Evolutionary conservation across 2,888 invertebrate species (phyloP).

Genomic region (Megamerina dolium): DNA sequence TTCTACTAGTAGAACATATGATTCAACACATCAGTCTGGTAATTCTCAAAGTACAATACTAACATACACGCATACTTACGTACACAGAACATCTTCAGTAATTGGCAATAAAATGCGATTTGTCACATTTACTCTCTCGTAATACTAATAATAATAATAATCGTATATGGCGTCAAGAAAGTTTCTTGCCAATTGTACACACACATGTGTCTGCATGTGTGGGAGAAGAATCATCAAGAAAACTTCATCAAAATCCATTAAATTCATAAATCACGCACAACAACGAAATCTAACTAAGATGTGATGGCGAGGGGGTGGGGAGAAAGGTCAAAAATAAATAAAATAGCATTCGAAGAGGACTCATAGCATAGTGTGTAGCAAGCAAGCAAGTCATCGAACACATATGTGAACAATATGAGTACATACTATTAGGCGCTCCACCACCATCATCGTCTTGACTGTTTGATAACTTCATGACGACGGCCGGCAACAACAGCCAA

Average conservation of each 20-base stretch:
- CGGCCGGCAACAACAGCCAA: slow-evolving; percentile 10
- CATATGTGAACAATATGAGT: neutral
- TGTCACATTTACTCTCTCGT: slow-evolving; percentile 19
- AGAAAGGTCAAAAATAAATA: neutral
- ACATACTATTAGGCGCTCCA: too few species aligned
- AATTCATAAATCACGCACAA: slow-evolving; percentile 42
- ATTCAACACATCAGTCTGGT: neutral
- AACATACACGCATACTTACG: too few species aligned
- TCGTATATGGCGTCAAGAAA: too few species aligned
- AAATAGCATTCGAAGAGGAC: neutral
- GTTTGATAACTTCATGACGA: too few species aligned
- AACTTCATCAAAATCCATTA: slow-evolving; percentile 39
- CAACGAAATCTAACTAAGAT: slow-evolving; percentile 2
- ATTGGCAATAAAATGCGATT: slow-evolving; percentile 19
- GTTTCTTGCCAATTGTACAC: too few species aligned
- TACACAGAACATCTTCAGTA: slow-evolving; percentile 7
- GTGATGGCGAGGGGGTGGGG: too few species aligned
- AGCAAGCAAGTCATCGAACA: neutral
- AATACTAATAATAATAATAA: too few species aligned
- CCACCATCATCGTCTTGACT: too few species aligned
- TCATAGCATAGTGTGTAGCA: slow-evolving; percentile 1
- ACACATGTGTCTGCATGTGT: too few species aligned
- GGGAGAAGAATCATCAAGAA: slow-evolving; percentile 8
- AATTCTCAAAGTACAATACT: neutral
- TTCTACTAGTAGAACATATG: neutral